Percentiles rank a stretch among this genome's conserved stretches.
Conservation (phyloP, 2,797 vertebrate genomes). For the Pampus argenteus region DNA sequence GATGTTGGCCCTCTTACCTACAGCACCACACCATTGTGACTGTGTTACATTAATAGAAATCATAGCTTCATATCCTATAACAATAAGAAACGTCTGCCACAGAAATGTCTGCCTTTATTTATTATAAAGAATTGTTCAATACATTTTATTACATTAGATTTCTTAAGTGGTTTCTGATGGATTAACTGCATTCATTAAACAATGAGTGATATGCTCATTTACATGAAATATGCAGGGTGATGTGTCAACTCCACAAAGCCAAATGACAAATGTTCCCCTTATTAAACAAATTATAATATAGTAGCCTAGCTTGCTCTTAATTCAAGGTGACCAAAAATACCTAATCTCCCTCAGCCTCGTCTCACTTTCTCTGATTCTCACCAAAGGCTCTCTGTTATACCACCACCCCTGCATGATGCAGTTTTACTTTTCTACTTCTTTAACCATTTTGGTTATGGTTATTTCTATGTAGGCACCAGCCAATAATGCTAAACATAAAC, state of each 20-base stretch:
- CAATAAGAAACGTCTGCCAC: neutral
- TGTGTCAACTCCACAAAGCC: neutral
- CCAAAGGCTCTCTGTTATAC: slow-evolving; percentile 20
- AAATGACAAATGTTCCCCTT: neutral
- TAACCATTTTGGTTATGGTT: slow-evolving; percentile 14
- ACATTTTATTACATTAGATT: neutral
- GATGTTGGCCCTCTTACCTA: neutral
- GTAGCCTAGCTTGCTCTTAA: neutral
- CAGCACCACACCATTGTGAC: neutral
- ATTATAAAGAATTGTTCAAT: neutral
- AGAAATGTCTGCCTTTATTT: neutral
- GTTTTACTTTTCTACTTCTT: slow-evolving; percentile 15
- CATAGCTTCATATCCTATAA: neutral
- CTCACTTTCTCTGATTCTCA: slow-evolving; percentile 28
- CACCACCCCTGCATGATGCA: slow-evolving; percentile 12
- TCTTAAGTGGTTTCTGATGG: neutral
- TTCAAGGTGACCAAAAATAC: too few relatives aligned
- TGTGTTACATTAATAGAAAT: slow-evolving; percentile 4
- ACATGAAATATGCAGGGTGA: neutral
- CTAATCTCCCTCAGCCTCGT: slow-evolving; percentile 20
- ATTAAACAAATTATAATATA: neutral
- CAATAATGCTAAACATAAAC: slow-evolving; percentile 12
- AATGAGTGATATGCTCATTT: neutral
- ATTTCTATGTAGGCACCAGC: neutral
- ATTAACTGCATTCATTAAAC: slow-evolving; percentile 10